A percentile compares a stretch with the other conserved stretches of the same genome.
These are phyloP conservation scores for Pristionchus entomophagus DNA, from an alignment of 2,888 invertebrate species.

Conservation along the genomic window DNA sequence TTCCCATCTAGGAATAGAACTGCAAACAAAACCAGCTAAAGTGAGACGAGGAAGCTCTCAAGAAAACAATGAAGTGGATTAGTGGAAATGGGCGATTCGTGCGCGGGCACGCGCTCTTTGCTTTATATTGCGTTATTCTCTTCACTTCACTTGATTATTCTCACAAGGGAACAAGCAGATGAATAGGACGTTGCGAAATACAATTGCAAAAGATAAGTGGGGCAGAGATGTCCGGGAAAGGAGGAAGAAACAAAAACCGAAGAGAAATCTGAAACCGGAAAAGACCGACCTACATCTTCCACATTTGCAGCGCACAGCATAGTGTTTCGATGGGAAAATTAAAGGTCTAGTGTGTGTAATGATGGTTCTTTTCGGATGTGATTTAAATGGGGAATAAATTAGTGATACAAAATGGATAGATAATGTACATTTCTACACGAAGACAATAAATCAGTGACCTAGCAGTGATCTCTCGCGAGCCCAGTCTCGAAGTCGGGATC, in stretches of 20 bases:
- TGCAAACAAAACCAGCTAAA: not conserved
- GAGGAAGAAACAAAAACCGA: not conserved
- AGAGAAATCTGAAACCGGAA: not conserved
- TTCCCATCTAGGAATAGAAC: not conserved
- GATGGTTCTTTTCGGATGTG: no score
- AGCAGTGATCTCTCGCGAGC: no score
- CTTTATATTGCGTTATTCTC: not conserved
- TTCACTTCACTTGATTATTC: slow-evolving; percentile 20
- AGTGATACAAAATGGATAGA: no score
- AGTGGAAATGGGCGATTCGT: not conserved
- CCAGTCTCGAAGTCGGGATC: no score
- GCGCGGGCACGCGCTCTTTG: not conserved
- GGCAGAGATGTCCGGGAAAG: not conserved
- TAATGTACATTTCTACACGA: no score
- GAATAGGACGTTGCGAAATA: not conserved
- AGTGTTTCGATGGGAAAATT: no score
- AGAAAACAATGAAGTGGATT: slow-evolving; percentile 24
- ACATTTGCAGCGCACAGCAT: no score
- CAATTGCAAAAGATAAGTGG: not conserved
- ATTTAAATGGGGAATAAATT: no score
- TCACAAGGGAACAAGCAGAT: not conserved
- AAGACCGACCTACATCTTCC: not conserved
- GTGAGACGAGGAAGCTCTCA: not conserved
- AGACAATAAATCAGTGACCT: no score
- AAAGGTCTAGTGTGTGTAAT: no score